A percentile compares a stretch with the other conserved stretches of the same genome.
Conservation (phyloP, 2,888 invertebrate species). For the Terebella lapidaria region DNA sequence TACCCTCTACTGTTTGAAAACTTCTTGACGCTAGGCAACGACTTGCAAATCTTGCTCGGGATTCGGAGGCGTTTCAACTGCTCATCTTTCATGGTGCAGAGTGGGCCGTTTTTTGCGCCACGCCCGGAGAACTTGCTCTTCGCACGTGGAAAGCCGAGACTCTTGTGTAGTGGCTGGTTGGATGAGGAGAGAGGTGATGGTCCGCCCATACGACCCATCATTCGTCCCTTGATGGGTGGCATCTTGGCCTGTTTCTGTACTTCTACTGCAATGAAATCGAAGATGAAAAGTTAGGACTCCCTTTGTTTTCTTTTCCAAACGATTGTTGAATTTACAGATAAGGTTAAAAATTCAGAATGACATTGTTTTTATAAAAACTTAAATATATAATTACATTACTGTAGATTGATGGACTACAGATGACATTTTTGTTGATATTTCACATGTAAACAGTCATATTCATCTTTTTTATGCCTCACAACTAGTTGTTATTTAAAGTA, state of each 20-base stretch:
- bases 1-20: neutral
- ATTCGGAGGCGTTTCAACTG: constrained; percentile 17
- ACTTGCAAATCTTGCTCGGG: constrained; percentile 11
- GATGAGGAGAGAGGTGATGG: neutral
- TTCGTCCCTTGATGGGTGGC: constrained; percentile 15
- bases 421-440: no score
- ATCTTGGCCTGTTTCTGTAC: constrained; percentile 2
- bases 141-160: neutral
- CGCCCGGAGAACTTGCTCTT: neutral
- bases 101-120: neutral
- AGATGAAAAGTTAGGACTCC: no score
- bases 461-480: no score
- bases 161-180: neutral
- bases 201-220: constrained; percentile 4
- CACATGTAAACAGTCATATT: no score
- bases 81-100: constrained; percentile 6
- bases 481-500: no score
- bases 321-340: no score
- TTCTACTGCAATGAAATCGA: no score
- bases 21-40: constrained; percentile 18
- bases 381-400: no score
- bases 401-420: no score
- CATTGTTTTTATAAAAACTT: no score
- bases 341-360: no score
- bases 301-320: no score